Evolutionary conservation across 2,113 vertebrate genomes (phyloP).

Genomic region (Lophura nycthemera): DNA sequence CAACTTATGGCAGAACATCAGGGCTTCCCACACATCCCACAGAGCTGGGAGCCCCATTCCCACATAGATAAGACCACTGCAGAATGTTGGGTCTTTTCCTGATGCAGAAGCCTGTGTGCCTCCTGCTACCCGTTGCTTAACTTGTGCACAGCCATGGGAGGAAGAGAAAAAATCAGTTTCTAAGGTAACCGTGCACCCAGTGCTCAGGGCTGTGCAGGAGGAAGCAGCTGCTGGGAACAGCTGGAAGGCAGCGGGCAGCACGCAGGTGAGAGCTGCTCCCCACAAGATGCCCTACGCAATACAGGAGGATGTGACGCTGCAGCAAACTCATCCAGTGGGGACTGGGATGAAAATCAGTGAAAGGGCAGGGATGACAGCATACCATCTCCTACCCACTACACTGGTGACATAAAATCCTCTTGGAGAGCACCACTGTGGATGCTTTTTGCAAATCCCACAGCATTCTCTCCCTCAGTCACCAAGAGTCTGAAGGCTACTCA

Average conservation of each 20-base stretch:
- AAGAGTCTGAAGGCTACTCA: background rate
- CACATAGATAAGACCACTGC: background rate
- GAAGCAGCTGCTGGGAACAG: background rate
- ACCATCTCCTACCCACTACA: background rate
- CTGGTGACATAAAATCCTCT: background rate
- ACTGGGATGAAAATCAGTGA: background rate
- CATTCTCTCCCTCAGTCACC: background rate
- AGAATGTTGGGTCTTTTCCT: background rate
- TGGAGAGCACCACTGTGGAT: accelerated
- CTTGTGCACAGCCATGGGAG: background rate
- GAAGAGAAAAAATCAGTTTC: constrained; percentile 42
- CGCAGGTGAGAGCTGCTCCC: background rate
- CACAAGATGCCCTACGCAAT: accelerated
- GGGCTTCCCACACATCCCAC: background rate
- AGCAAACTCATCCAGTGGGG: background rate
- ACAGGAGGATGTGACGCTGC: background rate
- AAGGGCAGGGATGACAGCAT: too few relatives aligned
- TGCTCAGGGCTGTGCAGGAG: background rate
- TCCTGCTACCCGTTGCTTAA: background rate
- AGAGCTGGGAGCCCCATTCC: background rate
- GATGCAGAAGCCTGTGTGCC: background rate
- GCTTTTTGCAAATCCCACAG: background rate
- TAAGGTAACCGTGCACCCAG: background rate
- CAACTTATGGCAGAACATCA: background rate
- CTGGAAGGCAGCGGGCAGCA: background rate